phyloP scores from a whole-genome alignment of 2,888 invertebrate species.

The Alcis repandata region DNA sequence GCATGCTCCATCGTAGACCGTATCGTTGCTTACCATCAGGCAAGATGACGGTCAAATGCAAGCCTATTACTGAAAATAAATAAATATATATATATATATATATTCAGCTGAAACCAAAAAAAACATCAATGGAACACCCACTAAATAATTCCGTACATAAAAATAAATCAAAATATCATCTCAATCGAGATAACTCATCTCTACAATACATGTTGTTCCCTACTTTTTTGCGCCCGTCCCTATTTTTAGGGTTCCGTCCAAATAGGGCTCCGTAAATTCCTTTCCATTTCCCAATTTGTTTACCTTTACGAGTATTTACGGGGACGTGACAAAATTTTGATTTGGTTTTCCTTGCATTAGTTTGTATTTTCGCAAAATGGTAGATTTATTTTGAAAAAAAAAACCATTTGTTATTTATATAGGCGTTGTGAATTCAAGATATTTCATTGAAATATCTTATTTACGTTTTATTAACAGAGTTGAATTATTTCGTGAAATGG shows the following conservation, averaged over 20 bases:
- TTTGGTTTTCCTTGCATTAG: slow-evolving; percentile 17
- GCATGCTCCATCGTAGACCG: no score
- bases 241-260: slow-evolving; percentile 9
- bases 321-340: slow-evolving; percentile 22
- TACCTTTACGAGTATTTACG: slow-evolving; percentile 22
- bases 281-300: slow-evolving; percentile 29
- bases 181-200: slow-evolving; percentile 19
- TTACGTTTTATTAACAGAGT: no score
- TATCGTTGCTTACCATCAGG: no score
- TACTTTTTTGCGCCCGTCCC: slow-evolving; percentile 29
- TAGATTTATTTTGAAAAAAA: background rate
- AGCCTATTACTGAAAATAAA: no score
- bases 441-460: no score
- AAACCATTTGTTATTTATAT: no score
- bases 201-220: slow-evolving; percentile 17
- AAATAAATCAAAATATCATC: slow-evolving; percentile 7
- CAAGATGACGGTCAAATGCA: no score
- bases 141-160: slow-evolving; percentile 12
- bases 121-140: background rate
- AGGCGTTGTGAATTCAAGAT: no score
- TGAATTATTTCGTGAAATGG: no score
- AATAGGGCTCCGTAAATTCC: slow-evolving; percentile 19
- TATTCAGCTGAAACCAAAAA: background rate
- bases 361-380: slow-evolving; percentile 1
- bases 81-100: no score